These are phyloP conservation scores for Lanistes nyassanus DNA, from an alignment of 1,140 invertebrate species.

Conservation along the genomic window DNA sequence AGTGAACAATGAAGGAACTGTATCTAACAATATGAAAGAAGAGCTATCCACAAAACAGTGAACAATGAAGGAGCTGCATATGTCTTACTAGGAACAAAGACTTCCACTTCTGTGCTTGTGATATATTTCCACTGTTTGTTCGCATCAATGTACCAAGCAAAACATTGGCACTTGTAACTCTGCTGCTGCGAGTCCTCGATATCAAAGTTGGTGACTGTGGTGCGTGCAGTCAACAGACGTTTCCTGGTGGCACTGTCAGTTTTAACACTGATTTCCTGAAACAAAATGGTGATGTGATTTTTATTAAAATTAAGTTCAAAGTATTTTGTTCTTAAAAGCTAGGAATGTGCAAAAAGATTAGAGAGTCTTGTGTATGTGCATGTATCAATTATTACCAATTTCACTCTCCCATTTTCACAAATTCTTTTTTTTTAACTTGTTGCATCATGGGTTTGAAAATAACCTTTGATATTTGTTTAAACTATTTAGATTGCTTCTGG, in stretches of 20 bases:
- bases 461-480: no score
- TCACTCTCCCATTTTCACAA: neutral
- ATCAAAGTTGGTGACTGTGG: slow-evolving; percentile 1
- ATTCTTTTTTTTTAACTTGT: slow-evolving; percentile 2
- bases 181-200: neutral
- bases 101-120: neutral
- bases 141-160: slow-evolving; percentile 8
- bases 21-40: no score
- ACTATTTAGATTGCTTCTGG: no score
- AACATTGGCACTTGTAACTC: slow-evolving; percentile 5
- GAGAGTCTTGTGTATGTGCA: no score
- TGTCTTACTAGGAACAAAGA: neutral
- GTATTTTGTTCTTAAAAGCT: no score
- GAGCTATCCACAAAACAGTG: no score
- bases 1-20: no score
- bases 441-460: neutral
- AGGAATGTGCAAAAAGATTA: no score
- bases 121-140: neutral
- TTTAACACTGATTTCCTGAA: neutral
- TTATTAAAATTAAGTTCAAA: no score
- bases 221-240: neutral
- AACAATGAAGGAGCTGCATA: no score
- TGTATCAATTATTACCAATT: no score
- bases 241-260: neutral
- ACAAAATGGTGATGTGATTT: no score